Evolutionary conservation across 2,888 invertebrate species (phyloP), one percentile per base, ranked within the genome.

Genomic region (Andrena chrysosceles): DNA sequence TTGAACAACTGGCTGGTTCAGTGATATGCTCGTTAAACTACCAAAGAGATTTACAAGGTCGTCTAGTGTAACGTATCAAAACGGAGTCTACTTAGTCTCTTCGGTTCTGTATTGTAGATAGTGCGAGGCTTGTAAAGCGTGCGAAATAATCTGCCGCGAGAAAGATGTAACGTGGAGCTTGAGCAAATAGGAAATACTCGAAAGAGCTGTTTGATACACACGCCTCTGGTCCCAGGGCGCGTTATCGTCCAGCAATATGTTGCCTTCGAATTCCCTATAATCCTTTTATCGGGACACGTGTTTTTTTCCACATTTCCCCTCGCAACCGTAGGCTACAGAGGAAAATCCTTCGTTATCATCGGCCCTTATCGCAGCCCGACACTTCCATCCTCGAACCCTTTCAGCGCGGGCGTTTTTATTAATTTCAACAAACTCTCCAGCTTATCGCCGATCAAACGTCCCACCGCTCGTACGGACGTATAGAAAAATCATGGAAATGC

Each of bases 11-110:
- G 49, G 52, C 29, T 52, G n/a, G 54, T 13, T 29, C 54, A 35
- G 56, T 42, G 26, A 74, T 67, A 67, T 67, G 67, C 67, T 67
- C 73, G 56, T 74, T 68, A 67, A 74, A 67, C 68, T 48, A 31
- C 54, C 67, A n/a, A 20, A 48, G 67, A 73, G 56, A 73, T 67
- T 67, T 56, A 29, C 54, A 42, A n/a, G 16, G 52, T 66, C 54
- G 52, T n/a, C 10, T n/a, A 23, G 13, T 20, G 7, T 66, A 63
- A 54, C 31, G 63, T 52, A 52, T 62, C 26, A 20, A 16, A 31
- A 5, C 20, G 26, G 52, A 23, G 33, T 42, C 26, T 13, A n/a
- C 0, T 20, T 20, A 16, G 52, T 52, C 52, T 20, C 7, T n/a
- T 35, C 35, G 35, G 13, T 35, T 35, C 35, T 1, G 35, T 35